These are phyloP conservation scores for Mesocentrotus franciscanus DNA, from an alignment of 53 echinoderm and acorn worm species.

Conservation along the genomic window DNA sequence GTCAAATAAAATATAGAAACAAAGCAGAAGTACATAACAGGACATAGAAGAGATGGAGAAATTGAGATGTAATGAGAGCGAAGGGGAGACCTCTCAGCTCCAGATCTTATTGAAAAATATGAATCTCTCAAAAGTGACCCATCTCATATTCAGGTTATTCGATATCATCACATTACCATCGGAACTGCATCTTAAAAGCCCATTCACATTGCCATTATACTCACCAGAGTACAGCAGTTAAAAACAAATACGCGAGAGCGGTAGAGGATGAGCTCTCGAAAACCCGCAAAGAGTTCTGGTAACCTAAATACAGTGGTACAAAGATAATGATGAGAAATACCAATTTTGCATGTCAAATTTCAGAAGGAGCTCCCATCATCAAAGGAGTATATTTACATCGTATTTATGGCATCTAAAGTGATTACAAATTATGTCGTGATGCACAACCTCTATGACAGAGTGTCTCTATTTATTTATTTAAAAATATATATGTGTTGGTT, in stretches of 20 bases:
- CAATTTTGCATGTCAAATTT: too few relatives aligned
- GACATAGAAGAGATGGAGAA: background rate
- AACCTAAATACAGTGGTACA: too few relatives aligned
- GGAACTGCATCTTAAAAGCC: background rate
- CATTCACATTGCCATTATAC: background rate
- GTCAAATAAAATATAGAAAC: background rate
- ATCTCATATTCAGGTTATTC: conserved; percentile 26
- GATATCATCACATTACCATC: conserved; percentile 40
- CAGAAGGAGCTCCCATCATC: too few relatives aligned
- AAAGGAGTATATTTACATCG: too few relatives aligned
- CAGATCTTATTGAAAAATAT: conserved; percentile 38
- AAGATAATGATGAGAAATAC: too few relatives aligned
- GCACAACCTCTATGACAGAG: background rate
- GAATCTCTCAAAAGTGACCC: conserved; percentile 43
- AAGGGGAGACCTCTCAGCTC: background rate
- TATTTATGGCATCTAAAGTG: background rate
- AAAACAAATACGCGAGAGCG: too few relatives aligned
- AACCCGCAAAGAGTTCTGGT: too few relatives aligned
- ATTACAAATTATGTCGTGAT: background rate
- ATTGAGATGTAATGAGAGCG: conserved; percentile 8
- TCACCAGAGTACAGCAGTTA: too few relatives aligned
- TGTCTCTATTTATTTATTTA: too few relatives aligned
- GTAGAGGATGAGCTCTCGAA: too few relatives aligned
- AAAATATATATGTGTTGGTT: too few relatives aligned
- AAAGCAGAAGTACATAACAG: background rate